These are phyloP conservation scores for Benthosema pterotum DNA, from an alignment of 2,797 vertebrate genomes.

Conservation along the genomic window DNA sequence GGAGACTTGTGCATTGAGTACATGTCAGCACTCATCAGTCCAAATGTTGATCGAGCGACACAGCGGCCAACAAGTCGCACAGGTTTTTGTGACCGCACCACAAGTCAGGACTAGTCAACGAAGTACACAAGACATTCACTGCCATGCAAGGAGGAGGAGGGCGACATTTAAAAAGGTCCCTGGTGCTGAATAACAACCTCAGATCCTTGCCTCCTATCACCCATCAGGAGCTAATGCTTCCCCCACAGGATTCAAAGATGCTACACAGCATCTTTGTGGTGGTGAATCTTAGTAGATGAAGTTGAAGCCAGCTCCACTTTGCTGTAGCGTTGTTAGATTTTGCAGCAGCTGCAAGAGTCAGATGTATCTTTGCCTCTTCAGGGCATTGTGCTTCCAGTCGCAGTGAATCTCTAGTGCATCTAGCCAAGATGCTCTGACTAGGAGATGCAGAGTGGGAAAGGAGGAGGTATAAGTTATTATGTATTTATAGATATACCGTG, in stretches of 20 bases:
- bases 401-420: too few species aligned
- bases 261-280: too few species aligned
- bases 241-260: too few species aligned
- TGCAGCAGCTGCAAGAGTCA: too few species aligned
- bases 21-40: slow-evolving; percentile 12
- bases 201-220: slow-evolving; percentile 11
- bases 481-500: too few species aligned
- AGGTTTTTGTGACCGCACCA: slow-evolving; percentile 31
- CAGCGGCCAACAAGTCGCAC: slow-evolving; percentile 18
- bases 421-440: slow-evolving; percentile 15
- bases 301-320: too few species aligned
- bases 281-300: too few species aligned
- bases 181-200: slow-evolving; percentile 6
- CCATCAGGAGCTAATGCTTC: neutral
- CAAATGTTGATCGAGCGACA: slow-evolving; percentile 34
- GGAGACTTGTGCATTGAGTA: slow-evolving; percentile 12
- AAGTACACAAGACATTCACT: neutral
- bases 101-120: slow-evolving; percentile 58
- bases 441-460: slow-evolving; percentile 8
- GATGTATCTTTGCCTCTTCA: too few species aligned
- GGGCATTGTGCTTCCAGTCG: too few species aligned
- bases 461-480: neutral
- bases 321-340: too few species aligned
- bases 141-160: slow-evolving; percentile 5
- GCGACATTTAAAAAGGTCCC: slow-evolving; percentile 7